These are phyloP conservation scores for Casuarius casuarius DNA, from an alignment of 2,113 vertebrate species.

Conservation along the genomic window DNA sequence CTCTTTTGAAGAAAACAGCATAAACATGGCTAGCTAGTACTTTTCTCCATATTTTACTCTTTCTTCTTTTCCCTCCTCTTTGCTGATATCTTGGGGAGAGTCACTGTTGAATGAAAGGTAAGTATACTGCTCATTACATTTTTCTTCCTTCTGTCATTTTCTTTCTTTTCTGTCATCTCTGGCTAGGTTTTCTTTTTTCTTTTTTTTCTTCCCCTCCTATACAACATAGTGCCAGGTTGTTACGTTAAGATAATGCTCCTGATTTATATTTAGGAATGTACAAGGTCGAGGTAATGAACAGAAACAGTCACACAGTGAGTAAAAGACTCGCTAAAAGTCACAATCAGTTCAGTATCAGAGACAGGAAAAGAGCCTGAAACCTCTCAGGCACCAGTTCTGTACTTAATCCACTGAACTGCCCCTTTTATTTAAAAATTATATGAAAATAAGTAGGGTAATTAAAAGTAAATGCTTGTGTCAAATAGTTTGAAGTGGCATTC, in stretches of 20 bases:
- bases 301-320: not conserved
- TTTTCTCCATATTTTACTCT: conserved; percentile 20
- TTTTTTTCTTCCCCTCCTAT: not conserved
- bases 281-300: not conserved
- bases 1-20: not conserved
- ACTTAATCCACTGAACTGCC: not conserved
- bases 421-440: not conserved
- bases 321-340: not conserved
- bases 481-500: not conserved
- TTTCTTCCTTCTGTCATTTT: not conserved
- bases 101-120: not conserved
- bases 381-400: not conserved
- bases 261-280: not conserved
- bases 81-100: not conserved
- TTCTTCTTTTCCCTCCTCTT: conserved; percentile 30
- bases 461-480: not conserved
- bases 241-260: not conserved
- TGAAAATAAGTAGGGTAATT: not conserved
- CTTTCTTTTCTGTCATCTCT: conserved; percentile 12
- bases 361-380: not conserved
- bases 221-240: not conserved
- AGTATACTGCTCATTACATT: not conserved
- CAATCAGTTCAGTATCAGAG: not conserved
- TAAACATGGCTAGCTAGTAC: not conserved
- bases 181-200: not conserved